phyloP scores from a whole-genome alignment of 1,140 invertebrate genomes.

The Achatina immaculata region DNA sequence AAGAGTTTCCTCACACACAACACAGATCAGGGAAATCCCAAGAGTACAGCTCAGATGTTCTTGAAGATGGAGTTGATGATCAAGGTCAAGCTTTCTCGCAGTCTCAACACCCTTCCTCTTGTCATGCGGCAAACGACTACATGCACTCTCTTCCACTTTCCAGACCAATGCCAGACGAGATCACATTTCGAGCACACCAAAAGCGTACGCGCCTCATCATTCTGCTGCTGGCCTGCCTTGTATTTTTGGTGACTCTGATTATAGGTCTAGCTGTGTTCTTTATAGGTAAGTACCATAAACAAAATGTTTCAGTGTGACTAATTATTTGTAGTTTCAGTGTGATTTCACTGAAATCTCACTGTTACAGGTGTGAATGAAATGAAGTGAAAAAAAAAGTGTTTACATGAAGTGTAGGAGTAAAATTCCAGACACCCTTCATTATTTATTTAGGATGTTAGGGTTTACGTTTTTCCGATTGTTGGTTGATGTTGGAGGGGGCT shows the following conservation, averaged over 20 bases:
- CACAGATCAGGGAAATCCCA: conserved; percentile 14
- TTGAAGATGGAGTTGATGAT: conserved; percentile 5
- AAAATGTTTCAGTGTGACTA: too few species aligned
- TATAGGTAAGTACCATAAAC: conserved; percentile 50
- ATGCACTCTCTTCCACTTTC: conserved; percentile 41
- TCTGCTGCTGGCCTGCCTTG: conserved; percentile 28
- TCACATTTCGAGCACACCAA: conserved; percentile 30
- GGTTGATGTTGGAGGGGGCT: too few species aligned
- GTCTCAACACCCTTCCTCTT: not conserved
- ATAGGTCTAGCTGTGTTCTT: conserved; percentile 46
- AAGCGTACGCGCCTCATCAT: conserved; percentile 30
- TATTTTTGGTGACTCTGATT: conserved; percentile 36
- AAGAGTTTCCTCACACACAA: conserved; percentile 32
- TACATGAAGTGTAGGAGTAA: too few species aligned
- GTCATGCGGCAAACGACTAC: conserved; percentile 50
- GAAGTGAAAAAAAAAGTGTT: too few species aligned
- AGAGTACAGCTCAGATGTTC: conserved; percentile 24
- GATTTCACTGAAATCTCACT: too few species aligned
- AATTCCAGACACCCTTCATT: too few species aligned
- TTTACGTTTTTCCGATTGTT: too few species aligned
- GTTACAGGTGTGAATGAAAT: too few species aligned
- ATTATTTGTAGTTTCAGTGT: too few species aligned
- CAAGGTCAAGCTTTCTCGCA: not conserved
- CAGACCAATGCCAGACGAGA: conserved; percentile 13
- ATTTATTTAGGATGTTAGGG: too few species aligned